These are phyloP conservation scores for Acrossocheilus fasciatus DNA, from an alignment of 2,797 vertebrate genomes.

Conservation along the genomic window DNA sequence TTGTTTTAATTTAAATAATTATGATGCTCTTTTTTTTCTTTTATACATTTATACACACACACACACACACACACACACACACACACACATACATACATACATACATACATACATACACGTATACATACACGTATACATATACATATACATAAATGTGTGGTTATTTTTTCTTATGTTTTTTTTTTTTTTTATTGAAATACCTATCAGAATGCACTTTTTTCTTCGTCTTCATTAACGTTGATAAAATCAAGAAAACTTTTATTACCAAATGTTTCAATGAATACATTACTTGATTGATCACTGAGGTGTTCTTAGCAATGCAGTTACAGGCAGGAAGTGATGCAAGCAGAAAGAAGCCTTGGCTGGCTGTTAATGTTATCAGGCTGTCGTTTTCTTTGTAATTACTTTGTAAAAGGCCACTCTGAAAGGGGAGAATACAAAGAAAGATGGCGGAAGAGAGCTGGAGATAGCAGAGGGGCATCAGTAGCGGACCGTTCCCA, in stretches of 20 bases:
- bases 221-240: neutral
- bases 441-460: constrained; percentile 48
- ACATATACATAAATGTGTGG: too few species aligned
- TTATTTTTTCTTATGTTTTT: neutral
- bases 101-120: too few species aligned
- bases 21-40: too few species aligned
- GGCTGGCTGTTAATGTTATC: constrained; percentile 67
- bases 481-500: constrained; percentile 46
- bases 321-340: constrained; percentile 51
- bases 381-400: constrained; percentile 67
- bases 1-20: too few species aligned
- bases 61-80: too few species aligned
- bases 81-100: too few species aligned
- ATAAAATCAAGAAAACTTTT: neutral
- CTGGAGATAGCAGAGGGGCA: constrained; percentile 49
- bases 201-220: neutral
- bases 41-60: too few species aligned
- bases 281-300: neutral
- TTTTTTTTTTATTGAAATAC: neutral
- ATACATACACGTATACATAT: too few species aligned
- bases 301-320: neutral
- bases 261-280: neutral
- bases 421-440: constrained; percentile 47
- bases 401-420: constrained; percentile 59
- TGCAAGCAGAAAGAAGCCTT: constrained; percentile 54